A percentile compares a stretch with the other conserved stretches of the same genome.
phyloP scores from a whole-genome alignment of 2,113 vertebrate genomes.

The Thalassoma bifasciatum region DNA sequence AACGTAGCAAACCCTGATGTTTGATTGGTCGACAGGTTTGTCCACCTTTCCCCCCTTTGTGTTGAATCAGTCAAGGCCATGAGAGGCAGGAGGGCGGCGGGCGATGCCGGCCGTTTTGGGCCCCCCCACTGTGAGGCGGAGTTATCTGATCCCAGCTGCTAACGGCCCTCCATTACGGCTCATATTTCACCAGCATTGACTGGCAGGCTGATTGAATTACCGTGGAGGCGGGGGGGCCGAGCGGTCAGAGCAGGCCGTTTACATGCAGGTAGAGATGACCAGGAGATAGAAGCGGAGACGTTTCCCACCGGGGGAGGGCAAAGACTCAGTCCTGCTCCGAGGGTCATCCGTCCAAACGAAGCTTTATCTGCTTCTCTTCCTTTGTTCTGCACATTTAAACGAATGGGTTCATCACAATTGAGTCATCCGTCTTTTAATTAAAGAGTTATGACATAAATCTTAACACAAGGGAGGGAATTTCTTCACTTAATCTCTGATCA shows the following conservation, averaged over 20 bases:
- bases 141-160: conserved; percentile 48
- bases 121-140: conserved; percentile 17
- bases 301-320: neutral
- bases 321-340: too few relatives aligned
- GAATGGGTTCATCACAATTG: too few relatives aligned
- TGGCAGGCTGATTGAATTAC: conserved; percentile 72
- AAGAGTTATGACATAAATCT: too few relatives aligned
- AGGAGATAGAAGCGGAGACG: conserved; percentile 1
- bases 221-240: neutral
- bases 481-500: too few relatives aligned
- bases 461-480: too few relatives aligned
- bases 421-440: too few relatives aligned
- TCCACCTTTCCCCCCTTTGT: too few relatives aligned
- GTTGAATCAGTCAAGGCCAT: neutral
- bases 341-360: too few relatives aligned
- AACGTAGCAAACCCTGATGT: too few relatives aligned
- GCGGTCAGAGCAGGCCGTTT: conserved; percentile 16
- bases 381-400: too few relatives aligned
- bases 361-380: too few relatives aligned
- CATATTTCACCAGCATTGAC: conserved; percentile 65
- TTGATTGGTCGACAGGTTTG: too few relatives aligned
- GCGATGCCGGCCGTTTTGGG: conserved; percentile 47
- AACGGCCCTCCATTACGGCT: conserved; percentile 49
- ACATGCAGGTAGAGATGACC: conserved; percentile 21
- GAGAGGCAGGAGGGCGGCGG: conserved; percentile 13